Evolutionary conservation across 2,888 invertebrate species (phyloP).

Genomic region (Megastigmus dorsalis): DNA sequence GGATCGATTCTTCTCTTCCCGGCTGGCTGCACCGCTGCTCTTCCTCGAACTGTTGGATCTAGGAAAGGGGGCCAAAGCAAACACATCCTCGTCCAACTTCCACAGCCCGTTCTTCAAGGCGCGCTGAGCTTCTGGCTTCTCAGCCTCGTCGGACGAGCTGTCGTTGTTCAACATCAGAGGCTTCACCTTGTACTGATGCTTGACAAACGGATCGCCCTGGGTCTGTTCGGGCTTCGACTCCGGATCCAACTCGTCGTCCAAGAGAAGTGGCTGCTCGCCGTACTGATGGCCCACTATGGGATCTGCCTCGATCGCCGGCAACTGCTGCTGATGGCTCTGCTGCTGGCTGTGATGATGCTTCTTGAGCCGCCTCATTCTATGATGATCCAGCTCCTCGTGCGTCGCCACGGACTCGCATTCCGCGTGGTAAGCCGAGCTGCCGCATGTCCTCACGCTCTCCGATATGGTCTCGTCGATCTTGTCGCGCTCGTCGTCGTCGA

Average conservation of each 20-base stretch:
- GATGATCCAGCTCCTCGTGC: slow-evolving; percentile 78
- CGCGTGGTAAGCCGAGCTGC: slow-evolving; percentile 83
- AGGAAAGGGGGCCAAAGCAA: slow-evolving; percentile 82
- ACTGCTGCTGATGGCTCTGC: slow-evolving; percentile 68
- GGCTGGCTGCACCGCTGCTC: slow-evolving; percentile 53
- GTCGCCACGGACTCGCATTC: slow-evolving; percentile 83
- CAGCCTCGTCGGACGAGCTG: slow-evolving; percentile 63
- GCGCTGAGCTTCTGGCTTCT: slow-evolving; percentile 29
- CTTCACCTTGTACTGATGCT: slow-evolving; percentile 85
- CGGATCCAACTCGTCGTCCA: slow-evolving; percentile 86
- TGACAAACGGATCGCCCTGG: slow-evolving; percentile 78
- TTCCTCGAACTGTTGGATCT: slow-evolving; percentile 65
- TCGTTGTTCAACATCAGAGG: slow-evolving; percentile 79
- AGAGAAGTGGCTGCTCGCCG: slow-evolving; percentile 83
- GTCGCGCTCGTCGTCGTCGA: slow-evolving; percentile 76
- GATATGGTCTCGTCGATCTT: slow-evolving; percentile 77
- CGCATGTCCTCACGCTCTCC: slow-evolving; percentile 81
- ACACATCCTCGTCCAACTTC: slow-evolving; percentile 77
- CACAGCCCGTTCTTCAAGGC: slow-evolving; percentile 60
- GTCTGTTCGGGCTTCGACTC: slow-evolving; percentile 74
- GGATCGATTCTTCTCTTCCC: slow-evolving; percentile 24
- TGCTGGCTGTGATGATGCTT: slow-evolving; percentile 68
- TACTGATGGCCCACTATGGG: slow-evolving; percentile 84
- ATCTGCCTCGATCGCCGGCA: slow-evolving; percentile 64
- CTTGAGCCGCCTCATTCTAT: slow-evolving; percentile 74